Conservation (phyloP, 2,113 vertebrate genomes). For the Oreocharis arfaki region DNA sequence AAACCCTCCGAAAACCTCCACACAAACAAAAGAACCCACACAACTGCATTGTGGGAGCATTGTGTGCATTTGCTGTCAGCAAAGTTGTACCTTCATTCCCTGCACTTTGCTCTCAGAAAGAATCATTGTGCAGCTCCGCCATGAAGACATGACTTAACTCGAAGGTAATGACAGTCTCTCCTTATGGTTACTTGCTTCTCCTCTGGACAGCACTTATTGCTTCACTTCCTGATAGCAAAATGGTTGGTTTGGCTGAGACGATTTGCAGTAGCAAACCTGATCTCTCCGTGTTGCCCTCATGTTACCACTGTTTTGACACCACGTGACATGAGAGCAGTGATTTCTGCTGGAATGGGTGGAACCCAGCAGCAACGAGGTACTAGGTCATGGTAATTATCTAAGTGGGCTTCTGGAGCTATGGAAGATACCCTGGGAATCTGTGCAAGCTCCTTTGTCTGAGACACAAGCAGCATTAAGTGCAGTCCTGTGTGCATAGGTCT, state of each 20-base stretch:
- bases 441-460: neutral
- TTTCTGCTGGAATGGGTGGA: neutral
- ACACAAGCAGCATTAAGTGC: neutral
- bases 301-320: neutral
- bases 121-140: neutral
- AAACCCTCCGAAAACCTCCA: neutral
- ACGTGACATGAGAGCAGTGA: neutral
- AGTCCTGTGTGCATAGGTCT: neutral
- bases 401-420: neutral
- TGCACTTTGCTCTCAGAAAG: neutral
- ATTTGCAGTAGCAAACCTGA: slow-evolving; percentile 21
- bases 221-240: neutral
- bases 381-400: neutral
- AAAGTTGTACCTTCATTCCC: neutral
- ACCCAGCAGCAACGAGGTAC: neutral
- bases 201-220: neutral
- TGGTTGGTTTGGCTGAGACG: slow-evolving; percentile 3
- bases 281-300: neutral
- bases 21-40: neutral
- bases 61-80: neutral
- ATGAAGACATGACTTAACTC: neutral
- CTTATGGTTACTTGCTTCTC: neutral
- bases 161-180: neutral
- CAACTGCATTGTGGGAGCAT: neutral
- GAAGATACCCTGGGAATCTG: neutral